Percentiles rank a stretch among this genome's conserved stretches.
Evolutionary conservation across 2,888 invertebrate species (phyloP).

Genomic region (Heliconius ethilla): DNA sequence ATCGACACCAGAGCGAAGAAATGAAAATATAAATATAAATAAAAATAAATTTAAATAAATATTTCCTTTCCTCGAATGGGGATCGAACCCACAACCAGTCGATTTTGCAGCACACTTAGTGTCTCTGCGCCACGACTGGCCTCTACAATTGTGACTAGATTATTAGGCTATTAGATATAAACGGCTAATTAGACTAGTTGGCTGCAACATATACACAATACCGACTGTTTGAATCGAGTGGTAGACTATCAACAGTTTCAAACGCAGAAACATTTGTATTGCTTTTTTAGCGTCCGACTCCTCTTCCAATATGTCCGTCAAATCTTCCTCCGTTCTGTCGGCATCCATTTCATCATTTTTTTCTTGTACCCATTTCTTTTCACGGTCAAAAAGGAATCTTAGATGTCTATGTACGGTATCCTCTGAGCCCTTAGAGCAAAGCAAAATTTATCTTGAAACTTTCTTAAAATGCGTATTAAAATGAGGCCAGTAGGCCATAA

Average conservation of each 20-base stretch:
- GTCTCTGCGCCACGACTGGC: too few relatives aligned
- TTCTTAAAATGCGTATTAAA: too few relatives aligned
- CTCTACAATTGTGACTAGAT: too few relatives aligned
- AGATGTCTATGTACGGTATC: constrained; percentile 73
- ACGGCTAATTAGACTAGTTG: too few relatives aligned
- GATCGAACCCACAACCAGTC: too few relatives aligned
- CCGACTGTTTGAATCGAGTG: constrained; percentile 73
- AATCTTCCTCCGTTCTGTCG: constrained; percentile 48
- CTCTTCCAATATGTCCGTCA: constrained; percentile 50
- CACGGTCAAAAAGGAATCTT: constrained; percentile 63
- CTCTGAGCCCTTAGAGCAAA: constrained; percentile 67
- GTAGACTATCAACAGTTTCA: constrained; percentile 71
- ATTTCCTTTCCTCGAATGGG: too few relatives aligned
- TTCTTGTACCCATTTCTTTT: constrained; percentile 59
- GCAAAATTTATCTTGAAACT: too few relatives aligned
- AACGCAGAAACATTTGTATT: constrained; percentile 62
- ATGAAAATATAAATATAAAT: too few relatives aligned
- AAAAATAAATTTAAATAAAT: too few relatives aligned
- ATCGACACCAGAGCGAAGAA: too few relatives aligned
- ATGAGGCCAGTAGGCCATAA: too few relatives aligned
- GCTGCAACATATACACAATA: constrained; percentile 21
- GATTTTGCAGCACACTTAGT: too few relatives aligned
- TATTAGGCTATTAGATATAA: neutral
- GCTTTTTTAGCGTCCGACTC: constrained; percentile 49
- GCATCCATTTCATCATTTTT: constrained; percentile 54